phyloP scores from a whole-genome alignment of 2,797 vertebrate species.

The Tympanoctomys barrerae region DNA sequence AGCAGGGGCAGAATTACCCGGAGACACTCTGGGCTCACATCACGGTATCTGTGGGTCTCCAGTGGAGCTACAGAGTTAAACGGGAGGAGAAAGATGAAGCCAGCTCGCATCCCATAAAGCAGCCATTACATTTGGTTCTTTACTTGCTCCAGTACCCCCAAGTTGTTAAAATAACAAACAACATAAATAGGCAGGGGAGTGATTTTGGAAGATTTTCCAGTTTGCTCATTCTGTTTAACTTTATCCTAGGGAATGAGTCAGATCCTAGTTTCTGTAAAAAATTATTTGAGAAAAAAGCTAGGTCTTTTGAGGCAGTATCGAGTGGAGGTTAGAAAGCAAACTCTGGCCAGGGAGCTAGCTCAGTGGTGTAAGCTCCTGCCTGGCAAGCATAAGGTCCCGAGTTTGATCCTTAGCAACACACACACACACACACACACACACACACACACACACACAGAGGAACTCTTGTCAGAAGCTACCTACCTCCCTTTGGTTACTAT shows the following conservation, averaged over 20 bases:
- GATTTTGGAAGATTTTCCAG: background rate
- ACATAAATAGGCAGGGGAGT: background rate
- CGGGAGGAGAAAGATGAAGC: background rate
- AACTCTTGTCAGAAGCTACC: background rate
- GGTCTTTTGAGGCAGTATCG: background rate
- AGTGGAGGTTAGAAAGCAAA: background rate
- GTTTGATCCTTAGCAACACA: too few relatives aligned
- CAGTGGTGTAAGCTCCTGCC: too few relatives aligned
- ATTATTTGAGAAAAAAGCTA: background rate
- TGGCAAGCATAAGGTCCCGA: too few relatives aligned
- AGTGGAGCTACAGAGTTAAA: background rate
- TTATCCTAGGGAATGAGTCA: background rate
- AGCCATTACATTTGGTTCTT: background rate
- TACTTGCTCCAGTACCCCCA: background rate
- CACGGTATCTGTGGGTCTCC: background rate
- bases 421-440: too few relatives aligned
- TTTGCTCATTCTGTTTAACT: conserved; percentile 38
- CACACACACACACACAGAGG: too few relatives aligned
- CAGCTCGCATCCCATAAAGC: background rate
- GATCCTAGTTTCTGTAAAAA: conserved; percentile 19
- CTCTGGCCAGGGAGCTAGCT: background rate
- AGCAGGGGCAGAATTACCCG: background rate
- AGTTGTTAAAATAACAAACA: background rate
- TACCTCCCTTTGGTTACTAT: background rate
- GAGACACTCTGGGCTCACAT: background rate